Conservation (phyloP, 1,140 invertebrate species). For the Augochlora pura region DNA sequence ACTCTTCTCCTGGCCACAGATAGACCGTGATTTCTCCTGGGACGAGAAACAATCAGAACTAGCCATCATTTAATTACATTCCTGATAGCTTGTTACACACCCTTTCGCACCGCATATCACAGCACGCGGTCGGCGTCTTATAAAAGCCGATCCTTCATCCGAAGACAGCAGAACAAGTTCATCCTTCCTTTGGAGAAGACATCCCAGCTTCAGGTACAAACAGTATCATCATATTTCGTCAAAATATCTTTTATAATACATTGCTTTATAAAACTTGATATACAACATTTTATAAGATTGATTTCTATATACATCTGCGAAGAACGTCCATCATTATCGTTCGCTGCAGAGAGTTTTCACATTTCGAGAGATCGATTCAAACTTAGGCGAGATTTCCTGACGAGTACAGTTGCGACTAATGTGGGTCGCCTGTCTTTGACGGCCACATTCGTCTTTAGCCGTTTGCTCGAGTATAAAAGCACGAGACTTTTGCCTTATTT, state of each 20-base stretch:
- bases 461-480: constrained; percentile 73
- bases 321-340: not conserved
- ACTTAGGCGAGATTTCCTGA: constrained; percentile 27
- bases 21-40: constrained; percentile 60
- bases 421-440: constrained; percentile 64
- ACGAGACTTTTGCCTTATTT: constrained; percentile 43
- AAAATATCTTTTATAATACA: not conserved
- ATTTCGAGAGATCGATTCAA: constrained; percentile 41
- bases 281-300: no score
- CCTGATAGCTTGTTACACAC: constrained; percentile 45
- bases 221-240: not conserved
- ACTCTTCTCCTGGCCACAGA: not conserved
- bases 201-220: constrained; percentile 43
- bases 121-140: constrained; percentile 33
- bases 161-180: constrained; percentile 53
- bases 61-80: constrained; percentile 51
- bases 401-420: constrained; percentile 49
- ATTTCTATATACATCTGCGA: no score
- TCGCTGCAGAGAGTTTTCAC: constrained; percentile 34
- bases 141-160: constrained; percentile 49
- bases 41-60: constrained; percentile 62
- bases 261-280: no score
- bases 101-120: constrained; percentile 14
- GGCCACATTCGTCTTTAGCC: constrained; percentile 64
- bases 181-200: constrained; percentile 43